Conservation (phyloP, 92 coral and sea anemone genomes). For the Pocillopora meandrina region DNA sequence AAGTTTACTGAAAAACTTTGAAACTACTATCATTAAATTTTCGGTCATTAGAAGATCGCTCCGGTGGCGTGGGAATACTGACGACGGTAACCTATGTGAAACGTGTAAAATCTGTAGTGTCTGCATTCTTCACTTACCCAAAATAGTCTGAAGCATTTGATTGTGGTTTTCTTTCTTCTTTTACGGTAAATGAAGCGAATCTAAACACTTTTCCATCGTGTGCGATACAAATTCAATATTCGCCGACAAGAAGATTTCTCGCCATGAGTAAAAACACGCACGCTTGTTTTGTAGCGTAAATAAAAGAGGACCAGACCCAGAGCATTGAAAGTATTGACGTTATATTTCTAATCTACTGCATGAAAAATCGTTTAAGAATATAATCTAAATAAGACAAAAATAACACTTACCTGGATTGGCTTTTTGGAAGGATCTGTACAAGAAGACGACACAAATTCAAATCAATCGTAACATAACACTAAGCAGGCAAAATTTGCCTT, state of each 20-base stretch:
- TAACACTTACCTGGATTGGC: constrained; percentile 33
- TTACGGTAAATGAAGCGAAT: not conserved
- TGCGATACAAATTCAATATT: not conserved
- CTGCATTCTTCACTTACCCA: not conserved
- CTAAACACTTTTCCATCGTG: not conserved
- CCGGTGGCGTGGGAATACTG: not conserved
- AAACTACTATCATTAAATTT: not conserved
- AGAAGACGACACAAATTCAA: not conserved
- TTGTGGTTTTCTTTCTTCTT: not conserved
- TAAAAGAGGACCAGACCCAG: too few species aligned
- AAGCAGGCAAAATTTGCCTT: not conserved
- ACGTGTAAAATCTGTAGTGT: not conserved
- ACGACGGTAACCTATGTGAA: not conserved
- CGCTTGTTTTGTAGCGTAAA: too few species aligned
- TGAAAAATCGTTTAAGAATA: constrained; percentile 13
- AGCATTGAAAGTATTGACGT: constrained; percentile 2
- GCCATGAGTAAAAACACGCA: not conserved
- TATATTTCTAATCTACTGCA: constrained; percentile 22
- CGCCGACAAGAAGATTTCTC: not conserved
- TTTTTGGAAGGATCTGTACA: constrained; percentile 56
- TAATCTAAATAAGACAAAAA: not conserved
- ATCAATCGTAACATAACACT: not conserved
- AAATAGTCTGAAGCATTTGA: not conserved
- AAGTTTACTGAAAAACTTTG: not conserved
- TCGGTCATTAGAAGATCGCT: not conserved